Percentiles rank a stretch among this genome's conserved stretches.
phyloP scores from a whole-genome alignment of 2,888 invertebrate species.

The Teleogryllus oceanicus region DNA sequence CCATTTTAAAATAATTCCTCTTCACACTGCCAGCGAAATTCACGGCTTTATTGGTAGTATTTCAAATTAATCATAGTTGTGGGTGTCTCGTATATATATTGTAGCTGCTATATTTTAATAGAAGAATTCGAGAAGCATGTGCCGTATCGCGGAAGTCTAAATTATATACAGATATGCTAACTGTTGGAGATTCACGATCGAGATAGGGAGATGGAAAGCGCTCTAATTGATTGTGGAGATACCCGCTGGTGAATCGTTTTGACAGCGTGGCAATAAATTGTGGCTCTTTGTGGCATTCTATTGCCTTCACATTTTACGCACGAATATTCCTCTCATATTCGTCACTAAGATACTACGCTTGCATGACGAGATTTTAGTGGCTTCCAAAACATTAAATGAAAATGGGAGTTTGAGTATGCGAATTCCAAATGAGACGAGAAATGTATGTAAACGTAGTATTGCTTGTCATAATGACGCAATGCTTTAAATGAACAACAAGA shows the following conservation, averaged over 20 bases:
- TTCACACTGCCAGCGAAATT: background rate
- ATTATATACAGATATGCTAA: background rate
- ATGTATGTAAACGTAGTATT: too few relatives aligned
- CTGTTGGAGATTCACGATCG: background rate
- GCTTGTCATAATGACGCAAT: too few relatives aligned
- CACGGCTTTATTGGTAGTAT: background rate
- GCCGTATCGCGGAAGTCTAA: background rate
- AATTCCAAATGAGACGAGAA: too few relatives aligned
- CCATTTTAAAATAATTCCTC: slow-evolving; percentile 10
- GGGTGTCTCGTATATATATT: background rate
- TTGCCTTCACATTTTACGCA: too few relatives aligned
- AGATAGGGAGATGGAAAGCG: background rate
- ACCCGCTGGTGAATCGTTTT: background rate
- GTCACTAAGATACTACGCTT: too few relatives aligned
- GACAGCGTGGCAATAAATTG: background rate
- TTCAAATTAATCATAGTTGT: background rate
- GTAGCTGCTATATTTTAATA: slow-evolving; percentile 1
- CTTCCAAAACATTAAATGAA: too few relatives aligned
- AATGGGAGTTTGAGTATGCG: too few relatives aligned
- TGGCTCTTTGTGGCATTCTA: background rate
- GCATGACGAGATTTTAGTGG: too few relatives aligned
- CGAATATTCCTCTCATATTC: too few relatives aligned
- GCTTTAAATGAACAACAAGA: too few relatives aligned
- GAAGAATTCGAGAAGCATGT: background rate
- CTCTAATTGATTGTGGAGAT: slow-evolving; percentile 5